Conservation (phyloP, 2,113 vertebrate species). For the Tragelaphus scriptus region DNA sequence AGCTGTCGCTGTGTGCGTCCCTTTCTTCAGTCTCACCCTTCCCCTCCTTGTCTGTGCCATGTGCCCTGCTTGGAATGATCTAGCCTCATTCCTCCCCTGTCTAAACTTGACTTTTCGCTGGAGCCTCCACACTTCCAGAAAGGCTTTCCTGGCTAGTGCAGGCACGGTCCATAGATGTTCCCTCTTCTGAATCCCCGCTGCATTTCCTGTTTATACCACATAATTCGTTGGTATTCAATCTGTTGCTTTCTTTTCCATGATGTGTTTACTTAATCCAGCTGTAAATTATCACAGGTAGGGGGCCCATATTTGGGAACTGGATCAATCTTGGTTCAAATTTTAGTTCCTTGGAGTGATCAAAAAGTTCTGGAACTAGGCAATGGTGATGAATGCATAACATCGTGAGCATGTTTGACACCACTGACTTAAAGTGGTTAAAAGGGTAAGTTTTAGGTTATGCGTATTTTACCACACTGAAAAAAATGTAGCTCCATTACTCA, state of each 20-base stretch:
- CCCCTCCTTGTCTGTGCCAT: not conserved
- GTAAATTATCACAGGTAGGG: not conserved
- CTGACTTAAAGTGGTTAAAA: not conserved
- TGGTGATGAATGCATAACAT: not conserved
- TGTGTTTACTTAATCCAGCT: not conserved
- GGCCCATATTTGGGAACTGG: not conserved
- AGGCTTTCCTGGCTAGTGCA: not conserved
- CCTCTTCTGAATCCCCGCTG: not conserved
- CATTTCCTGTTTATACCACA: not conserved
- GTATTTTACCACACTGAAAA: not conserved
- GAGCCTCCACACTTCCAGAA: not conserved
- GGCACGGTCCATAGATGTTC: not conserved
- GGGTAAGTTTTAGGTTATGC: not conserved
- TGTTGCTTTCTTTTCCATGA: not conserved
- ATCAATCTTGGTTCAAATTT: not conserved
- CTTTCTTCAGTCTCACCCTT: not conserved
- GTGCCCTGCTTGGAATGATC: not conserved
- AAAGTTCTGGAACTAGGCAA: not conserved
- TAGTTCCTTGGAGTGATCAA: not conserved
- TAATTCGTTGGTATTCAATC: not conserved
- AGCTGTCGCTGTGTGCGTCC: not conserved
- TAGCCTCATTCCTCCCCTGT: not conserved
- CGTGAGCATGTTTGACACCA: not conserved
- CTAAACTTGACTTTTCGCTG: not conserved
- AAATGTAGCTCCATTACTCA: not conserved